These are phyloP conservation scores for Carettochelys insculpta DNA, from an alignment of 2,113 vertebrate species.

Conservation along the genomic window DNA sequence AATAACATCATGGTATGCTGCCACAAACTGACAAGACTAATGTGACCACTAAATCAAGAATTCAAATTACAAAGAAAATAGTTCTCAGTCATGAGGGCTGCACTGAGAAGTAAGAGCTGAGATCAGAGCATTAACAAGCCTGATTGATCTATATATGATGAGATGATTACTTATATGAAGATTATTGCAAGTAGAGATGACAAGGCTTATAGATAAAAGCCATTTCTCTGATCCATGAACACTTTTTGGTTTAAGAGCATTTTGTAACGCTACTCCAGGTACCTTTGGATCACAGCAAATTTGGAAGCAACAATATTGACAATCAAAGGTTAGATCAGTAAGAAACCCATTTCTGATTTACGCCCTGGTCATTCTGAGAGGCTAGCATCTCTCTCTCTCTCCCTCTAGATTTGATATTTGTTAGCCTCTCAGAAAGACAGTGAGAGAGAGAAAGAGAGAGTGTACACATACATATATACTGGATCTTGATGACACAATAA, in stretches of 20 bases:
- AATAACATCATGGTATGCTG: slow-evolving; percentile 83
- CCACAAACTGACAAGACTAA: slow-evolving; percentile 86
- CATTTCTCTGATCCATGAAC: slow-evolving; percentile 75
- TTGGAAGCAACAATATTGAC: slow-evolving; percentile 70
- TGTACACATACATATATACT: background rate
- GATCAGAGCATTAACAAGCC: slow-evolving; percentile 82
- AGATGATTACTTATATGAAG: slow-evolving; percentile 86
- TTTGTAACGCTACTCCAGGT: slow-evolving; percentile 73
- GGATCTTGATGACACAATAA: slow-evolving; percentile 22
- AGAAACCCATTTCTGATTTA: slow-evolving; percentile 50
- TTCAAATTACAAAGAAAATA: slow-evolving; percentile 86
- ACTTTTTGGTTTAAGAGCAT: slow-evolving; percentile 72
- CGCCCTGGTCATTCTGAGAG: slow-evolving; percentile 48
- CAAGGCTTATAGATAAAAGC: slow-evolving; percentile 84
- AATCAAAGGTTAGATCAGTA: slow-evolving; percentile 64
- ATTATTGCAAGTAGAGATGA: slow-evolving; percentile 81
- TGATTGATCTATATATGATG: slow-evolving; percentile 87
- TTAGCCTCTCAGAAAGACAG: no score
- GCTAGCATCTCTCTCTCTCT: no score
- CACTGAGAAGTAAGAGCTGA: slow-evolving; percentile 79
- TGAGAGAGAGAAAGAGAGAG: no score
- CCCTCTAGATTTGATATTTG: no score
- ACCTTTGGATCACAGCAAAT: slow-evolving; percentile 73
- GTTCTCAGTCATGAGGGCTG: slow-evolving; percentile 78
- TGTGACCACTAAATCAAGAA: slow-evolving; percentile 86